Base-by-base conservation (phyloP, 1,140 invertebrate species). In the Scaptodrosophila lebanonensis region DNA sequence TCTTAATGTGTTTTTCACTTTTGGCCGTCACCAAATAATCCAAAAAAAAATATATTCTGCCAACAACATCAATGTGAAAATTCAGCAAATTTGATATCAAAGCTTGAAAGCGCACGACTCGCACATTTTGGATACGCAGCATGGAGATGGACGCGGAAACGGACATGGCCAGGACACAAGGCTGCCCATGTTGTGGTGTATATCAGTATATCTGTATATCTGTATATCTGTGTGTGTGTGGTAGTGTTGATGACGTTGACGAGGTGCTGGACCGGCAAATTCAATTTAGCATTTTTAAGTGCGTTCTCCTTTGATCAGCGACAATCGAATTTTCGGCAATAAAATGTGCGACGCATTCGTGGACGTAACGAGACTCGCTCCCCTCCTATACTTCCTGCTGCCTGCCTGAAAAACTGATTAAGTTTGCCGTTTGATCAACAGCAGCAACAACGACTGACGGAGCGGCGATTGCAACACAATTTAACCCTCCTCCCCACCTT, bases 201-300 rank as follows among this genome's bases (percentile, higher is more conserved):
- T n/a, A n/a, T n/a, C n/a, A n/a, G n/a, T n/a, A n/a, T n/a, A n/a
- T n/a, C n/a, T n/a, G n/a, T n/a, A n/a, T n/a, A n/a, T n/a, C n/a
- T n/a, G n/a, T n/a, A n/a, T n/a, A n/a, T n/a, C n/a, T n/a, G n/a
- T n/a, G n/a, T n/a, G n/a, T n/a, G n/a, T n/a, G 36, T n/a, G n/a
- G 27, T 43, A 40, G 17, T 43, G 39, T 8, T n/a, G 35, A 15
- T 49, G 61, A 38, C 39, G 35, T 29, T 25, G 20, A 22, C 40
- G 59, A 65, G 54, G 68, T 61, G 62, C 68, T 82, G 77, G 77
- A 72, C 72, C 83, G 71, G 75, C 83, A 85, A 85, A 85, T 85
- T 85, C 61, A 85, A 85, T 85, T 85, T 85, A 85, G 83, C 72
- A 83, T 85, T 85, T 85, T 85, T 83, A 85, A 85, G 83, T 85